Evolutionary conservation across 2,113 vertebrate genomes (phyloP).

Genomic region (Picathartes gymnocephalus): DNA sequence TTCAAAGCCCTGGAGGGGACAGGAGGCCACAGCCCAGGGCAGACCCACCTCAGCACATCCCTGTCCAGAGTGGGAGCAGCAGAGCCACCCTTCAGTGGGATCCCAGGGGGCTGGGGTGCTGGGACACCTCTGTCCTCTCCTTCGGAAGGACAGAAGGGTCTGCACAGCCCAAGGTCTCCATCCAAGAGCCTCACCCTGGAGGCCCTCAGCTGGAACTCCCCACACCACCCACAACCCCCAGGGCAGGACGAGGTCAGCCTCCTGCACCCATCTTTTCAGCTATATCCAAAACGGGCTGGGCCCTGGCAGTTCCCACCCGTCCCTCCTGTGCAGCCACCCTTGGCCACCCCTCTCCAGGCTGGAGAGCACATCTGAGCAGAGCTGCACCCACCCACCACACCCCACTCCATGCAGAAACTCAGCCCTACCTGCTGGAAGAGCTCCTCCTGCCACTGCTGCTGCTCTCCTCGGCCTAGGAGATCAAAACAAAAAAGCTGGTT

Average conservation of each 20-base stretch:
- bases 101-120: neutral
- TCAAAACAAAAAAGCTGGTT: neutral
- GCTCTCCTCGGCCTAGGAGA: conserved; percentile 71
- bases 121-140: neutral
- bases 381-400: neutral
- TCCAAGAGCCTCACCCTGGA: neutral
- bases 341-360: neutral
- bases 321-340: rapidly evolving
- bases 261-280: neutral
- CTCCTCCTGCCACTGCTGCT: conserved; percentile 70
- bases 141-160: neutral
- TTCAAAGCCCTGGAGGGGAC: neutral
- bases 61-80: neutral
- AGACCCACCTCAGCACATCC: neutral
- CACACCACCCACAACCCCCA: rapidly evolving
- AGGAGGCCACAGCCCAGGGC: neutral
- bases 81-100: neutral
- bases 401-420: neutral
- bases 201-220: neutral
- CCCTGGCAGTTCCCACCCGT: neutral
- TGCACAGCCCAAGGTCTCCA: neutral
- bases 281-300: rapidly evolving
- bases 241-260: neutral
- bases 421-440: conserved; percentile 69
- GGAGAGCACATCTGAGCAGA: neutral